Conservation (phyloP, 2,888 invertebrate species). For the Endotricha flammealis region DNA sequence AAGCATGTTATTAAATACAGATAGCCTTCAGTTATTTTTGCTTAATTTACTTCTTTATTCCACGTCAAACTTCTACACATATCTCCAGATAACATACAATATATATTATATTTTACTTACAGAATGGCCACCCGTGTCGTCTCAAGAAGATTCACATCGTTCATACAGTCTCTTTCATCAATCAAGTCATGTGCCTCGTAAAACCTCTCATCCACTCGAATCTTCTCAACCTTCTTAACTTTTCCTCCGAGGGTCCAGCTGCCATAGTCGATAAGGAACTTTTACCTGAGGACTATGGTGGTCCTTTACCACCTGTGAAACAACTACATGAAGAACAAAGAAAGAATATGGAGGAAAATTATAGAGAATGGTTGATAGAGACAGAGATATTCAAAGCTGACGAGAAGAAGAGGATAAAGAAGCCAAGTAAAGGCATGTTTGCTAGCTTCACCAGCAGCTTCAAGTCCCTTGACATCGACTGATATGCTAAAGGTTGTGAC, state of each 20-base stretch:
- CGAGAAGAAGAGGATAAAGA: conserved; percentile 67
- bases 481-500: conserved; percentile 27
- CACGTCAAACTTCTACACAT: too few relatives aligned
- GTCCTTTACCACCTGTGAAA: conserved; percentile 72
- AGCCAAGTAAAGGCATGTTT: conserved; percentile 69
- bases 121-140: conserved; percentile 83
- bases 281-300: conserved; percentile 79
- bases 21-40: too few relatives aligned
- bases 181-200: conserved; percentile 82
- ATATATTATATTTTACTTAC: conserved; percentile 26
- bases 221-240: conserved; percentile 78
- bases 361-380: conserved; percentile 80
- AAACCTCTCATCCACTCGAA: conserved; percentile 81
- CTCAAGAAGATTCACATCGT: conserved; percentile 82
- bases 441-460: conserved; percentile 70
- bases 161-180: conserved; percentile 82
- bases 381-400: conserved; percentile 75
- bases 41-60: too few relatives aligned
- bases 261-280: conserved; percentile 63
- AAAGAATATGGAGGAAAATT: conserved; percentile 76
- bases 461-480: conserved; percentile 70
- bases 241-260: conserved; percentile 72
- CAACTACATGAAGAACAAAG: conserved; percentile 77
- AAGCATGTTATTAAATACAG: too few relatives aligned
- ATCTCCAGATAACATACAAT: too few relatives aligned